These are phyloP conservation scores for Cheilosia scutellata DNA, from an alignment of 2,888 invertebrate species.

Conservation along the genomic window DNA sequence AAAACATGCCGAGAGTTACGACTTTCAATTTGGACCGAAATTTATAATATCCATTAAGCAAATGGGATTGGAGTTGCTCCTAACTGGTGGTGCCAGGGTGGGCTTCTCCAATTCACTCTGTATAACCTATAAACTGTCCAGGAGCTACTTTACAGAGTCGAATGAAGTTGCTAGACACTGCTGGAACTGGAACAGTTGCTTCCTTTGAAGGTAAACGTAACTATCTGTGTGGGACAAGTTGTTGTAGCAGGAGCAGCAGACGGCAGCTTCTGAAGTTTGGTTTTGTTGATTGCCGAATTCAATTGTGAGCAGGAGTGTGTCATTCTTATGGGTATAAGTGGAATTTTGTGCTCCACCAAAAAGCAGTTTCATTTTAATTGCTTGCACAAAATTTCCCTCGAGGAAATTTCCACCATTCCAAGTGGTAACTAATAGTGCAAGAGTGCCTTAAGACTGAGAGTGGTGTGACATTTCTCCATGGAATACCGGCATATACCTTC, in stretches of 20 bases:
- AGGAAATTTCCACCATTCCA: constrained; percentile 36
- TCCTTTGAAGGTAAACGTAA: background rate
- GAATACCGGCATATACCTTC: background rate
- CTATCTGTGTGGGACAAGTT: constrained; percentile 31
- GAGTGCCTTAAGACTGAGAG: constrained; percentile 5
- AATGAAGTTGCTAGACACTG: constrained; percentile 61
- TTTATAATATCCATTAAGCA: constrained; percentile 84
- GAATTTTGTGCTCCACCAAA: constrained; percentile 24
- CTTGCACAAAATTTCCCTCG: constrained; percentile 37
- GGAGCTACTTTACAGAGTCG: constrained; percentile 55
- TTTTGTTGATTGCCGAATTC: constrained; percentile 47
- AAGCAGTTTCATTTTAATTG: constrained; percentile 51
- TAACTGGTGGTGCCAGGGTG: background rate
- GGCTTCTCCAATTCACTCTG: constrained; percentile 19
- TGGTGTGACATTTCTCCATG: constrained; percentile 8
- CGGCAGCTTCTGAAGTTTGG: constrained; percentile 26
- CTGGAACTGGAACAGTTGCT: constrained; percentile 12
- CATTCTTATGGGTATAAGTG: constrained; percentile 16
- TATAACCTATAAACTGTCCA: constrained; percentile 54
- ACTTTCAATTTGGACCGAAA: constrained; percentile 84
- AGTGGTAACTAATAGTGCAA: constrained; percentile 63
- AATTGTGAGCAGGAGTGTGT: constrained; percentile 31
- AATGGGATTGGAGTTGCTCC: constrained; percentile 81
- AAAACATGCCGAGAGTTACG: constrained; percentile 82
- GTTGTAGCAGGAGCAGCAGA: constrained; percentile 7